A percentile compares a stretch with the other conserved stretches of the same genome.
These are phyloP conservation scores for Sarcophaga caerulescens DNA, from an alignment of 2,888 invertebrate genomes.

Conservation along the genomic window DNA sequence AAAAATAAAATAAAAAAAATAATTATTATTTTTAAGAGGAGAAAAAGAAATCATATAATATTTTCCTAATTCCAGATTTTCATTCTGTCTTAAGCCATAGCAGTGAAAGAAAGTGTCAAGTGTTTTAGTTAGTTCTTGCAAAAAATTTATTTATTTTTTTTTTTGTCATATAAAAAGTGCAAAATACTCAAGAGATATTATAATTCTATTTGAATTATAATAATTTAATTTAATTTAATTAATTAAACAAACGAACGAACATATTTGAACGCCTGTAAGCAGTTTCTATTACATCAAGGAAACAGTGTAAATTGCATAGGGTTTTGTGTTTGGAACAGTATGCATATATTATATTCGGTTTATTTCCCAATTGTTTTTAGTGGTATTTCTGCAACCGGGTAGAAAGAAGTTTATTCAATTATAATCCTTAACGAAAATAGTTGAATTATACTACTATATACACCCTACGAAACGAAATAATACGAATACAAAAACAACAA, in stretches of 20 bases:
- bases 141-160: too few species aligned
- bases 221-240: too few species aligned
- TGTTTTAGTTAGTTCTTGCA: not conserved
- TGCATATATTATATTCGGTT: slow-evolving; percentile 57
- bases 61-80: slow-evolving; percentile 18
- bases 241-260: too few species aligned
- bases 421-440: not conserved
- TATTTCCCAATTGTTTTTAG: slow-evolving; percentile 56
- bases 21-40: not conserved
- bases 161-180: too few species aligned
- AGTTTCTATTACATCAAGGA: not conserved
- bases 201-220: too few species aligned
- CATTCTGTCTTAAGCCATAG: slow-evolving; percentile 46
- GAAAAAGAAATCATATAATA: slow-evolving; percentile 25
- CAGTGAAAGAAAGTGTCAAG: slow-evolving; percentile 44
- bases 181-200: too few species aligned
- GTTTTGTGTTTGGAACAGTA: slow-evolving; percentile 40
- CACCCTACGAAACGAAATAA: not conserved
- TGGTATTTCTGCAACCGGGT: slow-evolving; percentile 64
- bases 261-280: too few species aligned
- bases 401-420: slow-evolving; percentile 35
- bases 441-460: slow-evolving; percentile 30
- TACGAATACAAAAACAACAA: not conserved
- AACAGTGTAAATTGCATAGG: slow-evolving; percentile 18
- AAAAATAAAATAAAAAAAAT: too few species aligned